Evolutionary conservation across 2,113 vertebrate genomes (phyloP).

Genomic region (Bubalus kerabau): DNA sequence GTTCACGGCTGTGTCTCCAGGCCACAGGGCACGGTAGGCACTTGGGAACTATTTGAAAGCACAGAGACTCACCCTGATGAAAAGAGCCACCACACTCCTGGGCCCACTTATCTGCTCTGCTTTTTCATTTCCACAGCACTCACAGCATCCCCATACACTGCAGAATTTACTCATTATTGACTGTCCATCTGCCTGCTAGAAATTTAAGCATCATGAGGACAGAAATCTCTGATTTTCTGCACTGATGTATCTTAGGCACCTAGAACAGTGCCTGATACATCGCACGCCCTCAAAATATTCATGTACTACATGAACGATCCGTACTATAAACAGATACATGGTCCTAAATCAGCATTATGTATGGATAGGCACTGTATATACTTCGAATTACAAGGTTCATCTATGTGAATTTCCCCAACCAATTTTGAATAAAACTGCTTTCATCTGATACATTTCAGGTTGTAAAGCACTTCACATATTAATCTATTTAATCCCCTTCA

Average conservation of each 20-base stretch:
- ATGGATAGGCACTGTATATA: not conserved
- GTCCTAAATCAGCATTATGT: not conserved
- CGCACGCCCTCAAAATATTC: not conserved
- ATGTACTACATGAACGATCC: not conserved
- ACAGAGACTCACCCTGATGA: not conserved
- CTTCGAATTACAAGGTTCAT: not conserved
- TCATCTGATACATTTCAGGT: not conserved
- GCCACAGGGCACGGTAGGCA: rapidly evolving
- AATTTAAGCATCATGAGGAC: not conserved
- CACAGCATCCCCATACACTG: rapidly evolving
- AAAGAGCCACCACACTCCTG: not conserved
- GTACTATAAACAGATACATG: not conserved
- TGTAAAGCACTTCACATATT: not conserved
- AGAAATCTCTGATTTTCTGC: not conserved
- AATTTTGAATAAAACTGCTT: not conserved
- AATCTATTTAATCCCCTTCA: not conserved
- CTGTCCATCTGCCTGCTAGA: not conserved
- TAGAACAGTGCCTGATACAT: not conserved
- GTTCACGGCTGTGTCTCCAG: not conserved
- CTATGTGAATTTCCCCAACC: not conserved
- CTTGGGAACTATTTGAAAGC: not conserved
- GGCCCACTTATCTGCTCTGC: not conserved
- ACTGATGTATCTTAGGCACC: not conserved
- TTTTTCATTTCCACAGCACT: not conserved
- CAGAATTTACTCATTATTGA: not conserved